Conservation (phyloP, 2,797 vertebrate species). For the Galago senegalensis region DNA sequence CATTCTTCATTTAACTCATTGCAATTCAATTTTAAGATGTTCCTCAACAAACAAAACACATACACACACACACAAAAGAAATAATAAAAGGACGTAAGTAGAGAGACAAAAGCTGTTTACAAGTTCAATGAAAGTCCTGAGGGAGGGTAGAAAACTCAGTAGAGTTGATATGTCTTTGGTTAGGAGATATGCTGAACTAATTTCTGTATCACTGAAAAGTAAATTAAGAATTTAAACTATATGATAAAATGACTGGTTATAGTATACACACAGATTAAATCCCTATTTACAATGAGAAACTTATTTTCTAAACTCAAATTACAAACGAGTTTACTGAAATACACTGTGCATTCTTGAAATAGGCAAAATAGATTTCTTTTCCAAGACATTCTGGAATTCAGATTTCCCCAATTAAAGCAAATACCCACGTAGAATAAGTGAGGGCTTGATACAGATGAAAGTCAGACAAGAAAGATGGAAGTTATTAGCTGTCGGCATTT, state of each 20-base stretch:
- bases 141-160: neutral
- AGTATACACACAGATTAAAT: neutral
- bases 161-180: neutral
- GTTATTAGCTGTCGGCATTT: neutral
- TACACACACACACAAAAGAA: neutral
- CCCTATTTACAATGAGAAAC: neutral
- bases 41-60: neutral
- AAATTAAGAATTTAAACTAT: conserved; percentile 48
- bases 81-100: neutral
- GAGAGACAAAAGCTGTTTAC: conserved; percentile 16
- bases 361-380: neutral
- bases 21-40: conserved; percentile 38
- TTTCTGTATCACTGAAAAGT: neutral
- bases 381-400: conserved; percentile 28
- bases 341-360: conserved; percentile 2
- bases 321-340: conserved; percentile 43
- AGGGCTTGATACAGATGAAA: neutral
- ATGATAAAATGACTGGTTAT: neutral
- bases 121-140: neutral
- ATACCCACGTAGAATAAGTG: neutral
- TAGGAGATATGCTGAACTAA: conserved; percentile 6
- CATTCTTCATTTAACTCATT: conserved; percentile 22
- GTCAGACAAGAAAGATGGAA: neutral
- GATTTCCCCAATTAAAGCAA: neutral
- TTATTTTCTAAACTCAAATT: conserved; percentile 11